These are phyloP conservation scores for Condylostylus longicornis DNA, from an alignment of 1,140 invertebrate species.

Conservation along the genomic window DNA sequence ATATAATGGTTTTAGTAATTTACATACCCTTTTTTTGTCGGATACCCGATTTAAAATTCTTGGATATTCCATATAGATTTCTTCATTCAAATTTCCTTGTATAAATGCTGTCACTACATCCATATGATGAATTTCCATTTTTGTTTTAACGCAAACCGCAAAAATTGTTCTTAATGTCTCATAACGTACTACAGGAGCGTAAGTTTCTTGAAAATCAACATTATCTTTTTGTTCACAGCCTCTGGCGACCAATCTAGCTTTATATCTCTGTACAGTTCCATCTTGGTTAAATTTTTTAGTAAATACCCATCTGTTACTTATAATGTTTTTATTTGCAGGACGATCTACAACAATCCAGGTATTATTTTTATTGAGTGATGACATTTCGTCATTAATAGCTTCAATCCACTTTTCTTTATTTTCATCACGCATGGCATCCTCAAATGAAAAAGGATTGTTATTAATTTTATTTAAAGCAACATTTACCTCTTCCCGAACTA, in stretches of 20 bases:
- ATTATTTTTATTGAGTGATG: constrained; percentile 17
- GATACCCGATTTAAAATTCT: constrained; percentile 16
- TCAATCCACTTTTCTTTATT: constrained; percentile 14
- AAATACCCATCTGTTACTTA: constrained; percentile 26
- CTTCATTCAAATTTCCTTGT: constrained; percentile 30
- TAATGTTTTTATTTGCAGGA: constrained; percentile 12
- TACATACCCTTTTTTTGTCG: constrained; percentile 13
- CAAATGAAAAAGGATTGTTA: constrained; percentile 3
- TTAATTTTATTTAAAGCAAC: constrained; percentile 1
- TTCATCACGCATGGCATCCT: constrained; percentile 4
- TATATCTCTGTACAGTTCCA: constrained; percentile 18
- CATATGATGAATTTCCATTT: constrained; percentile 22
- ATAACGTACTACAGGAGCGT: constrained; percentile 23
- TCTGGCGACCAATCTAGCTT: constrained; percentile 31
- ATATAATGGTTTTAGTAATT: constrained; percentile 21
- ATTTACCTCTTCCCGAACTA: not conserved
- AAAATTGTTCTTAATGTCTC: constrained; percentile 27
- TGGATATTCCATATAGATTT: constrained; percentile 32
- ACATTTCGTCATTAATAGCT: constrained; percentile 19
- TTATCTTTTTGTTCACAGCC: constrained; percentile 20
- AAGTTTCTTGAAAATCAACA: constrained; percentile 31
- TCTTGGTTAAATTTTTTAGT: constrained; percentile 16
- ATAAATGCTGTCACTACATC: constrained; percentile 33
- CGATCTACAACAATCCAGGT: constrained; percentile 16
- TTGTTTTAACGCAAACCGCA: constrained; percentile 18